These are phyloP conservation scores for Dinomys branickii DNA, from an alignment of 2,113 vertebrate genomes.

Conservation along the genomic window DNA sequence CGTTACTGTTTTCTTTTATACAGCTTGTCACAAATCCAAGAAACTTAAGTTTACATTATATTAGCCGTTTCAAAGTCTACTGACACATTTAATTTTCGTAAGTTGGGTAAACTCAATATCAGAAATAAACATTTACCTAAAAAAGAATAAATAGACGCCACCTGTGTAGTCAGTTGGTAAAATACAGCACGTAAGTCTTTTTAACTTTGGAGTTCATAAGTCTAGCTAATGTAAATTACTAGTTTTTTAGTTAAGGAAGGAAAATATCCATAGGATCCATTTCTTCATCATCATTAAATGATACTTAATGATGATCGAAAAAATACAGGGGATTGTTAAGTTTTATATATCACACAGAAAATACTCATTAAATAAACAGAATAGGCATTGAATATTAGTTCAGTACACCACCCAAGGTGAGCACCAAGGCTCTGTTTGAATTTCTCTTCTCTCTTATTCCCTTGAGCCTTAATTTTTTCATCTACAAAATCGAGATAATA, in stretches of 20 bases:
- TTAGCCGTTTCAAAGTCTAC: slow-evolving; percentile 38
- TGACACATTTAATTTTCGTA: slow-evolving; percentile 2
- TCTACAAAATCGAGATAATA: not conserved
- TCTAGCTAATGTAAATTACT: slow-evolving; percentile 11
- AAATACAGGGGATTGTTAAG: not conserved
- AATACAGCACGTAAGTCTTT: not conserved
- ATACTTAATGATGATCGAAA: not conserved
- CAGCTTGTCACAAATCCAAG: slow-evolving; percentile 16
- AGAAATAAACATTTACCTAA: slow-evolving; percentile 58
- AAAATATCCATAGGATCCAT: not conserved
- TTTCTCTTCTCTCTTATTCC: not conserved
- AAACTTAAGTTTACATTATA: slow-evolving; percentile 51
- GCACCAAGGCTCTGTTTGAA: not conserved
- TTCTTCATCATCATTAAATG: slow-evolving; percentile 12
- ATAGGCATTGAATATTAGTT: not conserved
- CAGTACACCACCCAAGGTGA: not conserved
- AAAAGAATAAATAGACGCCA: not conserved
- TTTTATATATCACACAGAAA: not conserved
- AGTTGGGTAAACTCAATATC: slow-evolving; percentile 32
- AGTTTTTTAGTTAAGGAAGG: slow-evolving; percentile 12
- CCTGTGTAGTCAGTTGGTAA: not conserved
- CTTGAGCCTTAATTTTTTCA: not conserved
- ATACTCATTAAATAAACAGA: not conserved
- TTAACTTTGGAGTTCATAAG: slow-evolving; percentile 29
- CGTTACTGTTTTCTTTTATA: slow-evolving; percentile 54